Percentiles rank a stretch among this genome's conserved stretches.
phyloP scores from a whole-genome alignment of 2,113 vertebrate genomes.

The Vidua macroura region DNA sequence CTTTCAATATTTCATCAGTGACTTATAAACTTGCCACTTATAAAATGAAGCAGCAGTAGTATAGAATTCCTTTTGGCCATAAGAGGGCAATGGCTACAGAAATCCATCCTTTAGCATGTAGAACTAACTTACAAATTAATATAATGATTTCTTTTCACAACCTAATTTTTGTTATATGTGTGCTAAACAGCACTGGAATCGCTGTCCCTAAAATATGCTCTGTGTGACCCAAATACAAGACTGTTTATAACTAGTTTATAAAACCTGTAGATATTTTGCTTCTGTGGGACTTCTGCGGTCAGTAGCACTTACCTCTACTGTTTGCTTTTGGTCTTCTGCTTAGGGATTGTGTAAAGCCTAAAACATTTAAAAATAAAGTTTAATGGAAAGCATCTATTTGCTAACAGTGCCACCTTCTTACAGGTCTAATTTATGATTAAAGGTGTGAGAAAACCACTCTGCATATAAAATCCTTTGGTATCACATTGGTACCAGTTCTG shows the following conservation, averaged over 20 bases:
- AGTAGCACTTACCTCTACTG: not conserved
- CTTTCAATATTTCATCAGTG: not conserved
- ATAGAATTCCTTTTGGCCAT: not conserved
- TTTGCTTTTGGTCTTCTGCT: not conserved
- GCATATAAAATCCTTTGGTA: not conserved
- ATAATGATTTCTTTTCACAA: not conserved
- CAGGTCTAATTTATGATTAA: not conserved
- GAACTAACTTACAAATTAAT: not conserved
- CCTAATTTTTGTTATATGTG: not conserved
- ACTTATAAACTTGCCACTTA: not conserved
- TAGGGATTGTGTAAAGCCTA: not conserved
- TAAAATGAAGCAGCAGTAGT: not conserved
- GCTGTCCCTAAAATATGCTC: not conserved
- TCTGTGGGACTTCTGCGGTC: not conserved
- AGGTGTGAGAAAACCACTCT: not conserved
- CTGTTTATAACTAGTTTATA: not conserved
- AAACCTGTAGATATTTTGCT: not conserved
- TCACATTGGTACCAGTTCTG: not conserved
- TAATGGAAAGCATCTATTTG: not conserved
- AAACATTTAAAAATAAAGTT: not conserved
- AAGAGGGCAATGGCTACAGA: not conserved
- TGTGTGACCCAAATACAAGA: not conserved
- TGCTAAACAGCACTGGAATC: not conserved
- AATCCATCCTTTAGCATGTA: not conserved
- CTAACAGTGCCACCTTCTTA: not conserved